These are phyloP conservation scores for Vulpes lagopus DNA, from an alignment of 2,113 vertebrate genomes.

Conservation along the genomic window DNA sequence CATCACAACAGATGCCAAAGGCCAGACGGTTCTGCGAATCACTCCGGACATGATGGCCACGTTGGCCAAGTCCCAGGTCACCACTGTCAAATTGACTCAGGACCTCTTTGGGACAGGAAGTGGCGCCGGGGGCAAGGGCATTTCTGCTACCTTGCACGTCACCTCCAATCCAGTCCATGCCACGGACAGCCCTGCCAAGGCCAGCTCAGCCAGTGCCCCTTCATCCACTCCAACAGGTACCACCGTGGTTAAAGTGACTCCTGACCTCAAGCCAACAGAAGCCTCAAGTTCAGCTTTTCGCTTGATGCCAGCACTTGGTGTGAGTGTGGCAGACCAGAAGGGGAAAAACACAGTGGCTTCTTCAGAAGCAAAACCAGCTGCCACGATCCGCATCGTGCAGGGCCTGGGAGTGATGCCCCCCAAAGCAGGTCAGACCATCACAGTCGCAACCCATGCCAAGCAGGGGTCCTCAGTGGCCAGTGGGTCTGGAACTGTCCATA, in stretches of 20 bases:
- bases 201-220: conserved; percentile 80
- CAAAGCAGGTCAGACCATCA: conserved; percentile 94
- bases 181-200: conserved; percentile 87
- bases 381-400: conserved; percentile 97
- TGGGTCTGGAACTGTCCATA: conserved; percentile 87
- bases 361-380: conserved; percentile 91
- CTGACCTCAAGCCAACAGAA: conserved; percentile 91
- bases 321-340: conserved; percentile 95
- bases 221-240: conserved; percentile 87
- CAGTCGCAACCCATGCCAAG: conserved; percentile 92
- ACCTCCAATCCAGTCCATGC: conserved; percentile 90
- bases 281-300: conserved; percentile 92
- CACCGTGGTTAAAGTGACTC: conserved; percentile 92
- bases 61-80: conserved; percentile 95
- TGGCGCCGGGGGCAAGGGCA: conserved; percentile 89
- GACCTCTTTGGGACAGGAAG: conserved; percentile 93
- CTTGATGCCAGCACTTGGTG: conserved; percentile 95
- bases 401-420: conserved; percentile 95
- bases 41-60: conserved; percentile 99
- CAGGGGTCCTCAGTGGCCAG: conserved; percentile 85
- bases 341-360: conserved; percentile 90
- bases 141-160: conserved; percentile 96
- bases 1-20: conserved; percentile 97
- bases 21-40: conserved; percentile 97
- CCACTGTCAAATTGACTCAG: conserved; percentile 96